Base-by-base conservation (phyloP, 1,140 invertebrate genomes). In the Laupala kohalensis region DNA sequence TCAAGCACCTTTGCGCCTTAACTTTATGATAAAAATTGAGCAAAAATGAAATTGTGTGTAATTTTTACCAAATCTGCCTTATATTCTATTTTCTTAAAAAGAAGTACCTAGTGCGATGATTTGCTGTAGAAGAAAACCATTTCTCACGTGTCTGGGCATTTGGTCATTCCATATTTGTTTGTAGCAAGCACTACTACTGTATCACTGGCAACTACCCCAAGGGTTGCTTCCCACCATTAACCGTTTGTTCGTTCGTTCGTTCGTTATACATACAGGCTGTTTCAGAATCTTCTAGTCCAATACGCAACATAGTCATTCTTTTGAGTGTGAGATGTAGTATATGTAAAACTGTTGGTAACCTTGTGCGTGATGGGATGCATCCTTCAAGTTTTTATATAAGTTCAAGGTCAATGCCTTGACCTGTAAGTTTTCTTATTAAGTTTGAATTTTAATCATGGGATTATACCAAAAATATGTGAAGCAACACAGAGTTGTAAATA, bases 1-100 rank as follows among this genome's bases (percentile, higher is more conserved):
- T 86, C 83, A 86, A 86, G 85, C 86, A 87, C 86, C 85, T 87
- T 86, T 85, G 86, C 86, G 86, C 86, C 86, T 87, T 87, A 87
- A 86, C 85, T 85, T 84, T 84, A 82, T 83, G 82, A 83, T 81
- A 79, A 80, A 81, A 80, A 80, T 77, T 76, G 70, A 74, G 75
- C 79, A 82, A 81, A 81, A 81, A 77, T 79, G 76, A 82, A 82
- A 83, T 82, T 84, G 83, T 84, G 84, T 86, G 83, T 85, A 82
- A 84, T 81, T 83, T 79, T 79, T 76, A 83, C 84, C 81, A 86
- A 86, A 86, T 86, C 86, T 86, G 85, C 85, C 85, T 86, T 86
- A 83, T 81, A 86, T 86, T 86, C 83, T 84, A 85, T 84, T 84
- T 85, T 84, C 83, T 84, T 84, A 84, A 76, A 74, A 75, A 75